A percentile compares a stretch with the other conserved stretches of the same genome.
phyloP scores from a whole-genome alignment of 2,888 invertebrate species.

The Rutpela maculata region DNA sequence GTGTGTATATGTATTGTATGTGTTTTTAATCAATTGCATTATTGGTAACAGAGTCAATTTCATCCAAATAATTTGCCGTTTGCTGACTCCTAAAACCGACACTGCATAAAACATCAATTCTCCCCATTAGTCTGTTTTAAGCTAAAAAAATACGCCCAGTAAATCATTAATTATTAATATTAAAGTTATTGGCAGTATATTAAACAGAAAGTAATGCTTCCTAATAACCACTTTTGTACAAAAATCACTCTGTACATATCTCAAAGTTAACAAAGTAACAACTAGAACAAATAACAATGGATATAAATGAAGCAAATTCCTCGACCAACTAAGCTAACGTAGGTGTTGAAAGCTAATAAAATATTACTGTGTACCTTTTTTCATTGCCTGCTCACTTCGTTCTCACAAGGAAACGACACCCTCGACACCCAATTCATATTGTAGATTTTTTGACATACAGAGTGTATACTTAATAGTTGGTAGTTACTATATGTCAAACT shows the following conservation, averaged over 20 bases:
- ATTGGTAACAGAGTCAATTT: too few relatives aligned
- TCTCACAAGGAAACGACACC: conserved; percentile 45
- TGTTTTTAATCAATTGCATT: too few relatives aligned
- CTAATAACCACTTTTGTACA: background rate
- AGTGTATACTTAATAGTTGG: conserved; percentile 70
- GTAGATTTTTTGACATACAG: conserved; percentile 65
- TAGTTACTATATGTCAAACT: conserved; percentile 66
- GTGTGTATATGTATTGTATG: too few relatives aligned
- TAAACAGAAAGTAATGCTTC: too few relatives aligned
- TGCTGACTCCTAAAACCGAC: too few relatives aligned
- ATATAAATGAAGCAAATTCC: background rate
- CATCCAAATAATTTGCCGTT: too few relatives aligned
- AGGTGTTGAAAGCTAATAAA: conserved; percentile 28
- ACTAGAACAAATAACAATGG: background rate
- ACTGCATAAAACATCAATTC: too few relatives aligned
- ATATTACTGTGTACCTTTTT: conserved; percentile 19
- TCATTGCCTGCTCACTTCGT: conserved; percentile 17
- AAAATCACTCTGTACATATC: too few relatives aligned
- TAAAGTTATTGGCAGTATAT: too few relatives aligned
- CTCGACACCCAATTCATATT: conserved; percentile 50
- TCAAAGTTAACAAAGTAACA: background rate
- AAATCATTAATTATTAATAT: too few relatives aligned
- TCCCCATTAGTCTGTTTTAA: too few relatives aligned
- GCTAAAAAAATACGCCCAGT: too few relatives aligned
- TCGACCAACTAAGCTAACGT: conserved; percentile 20